phyloP scores from a whole-genome alignment of 2,797 vertebrate genomes.

The Sebastes nivosus region DNA sequence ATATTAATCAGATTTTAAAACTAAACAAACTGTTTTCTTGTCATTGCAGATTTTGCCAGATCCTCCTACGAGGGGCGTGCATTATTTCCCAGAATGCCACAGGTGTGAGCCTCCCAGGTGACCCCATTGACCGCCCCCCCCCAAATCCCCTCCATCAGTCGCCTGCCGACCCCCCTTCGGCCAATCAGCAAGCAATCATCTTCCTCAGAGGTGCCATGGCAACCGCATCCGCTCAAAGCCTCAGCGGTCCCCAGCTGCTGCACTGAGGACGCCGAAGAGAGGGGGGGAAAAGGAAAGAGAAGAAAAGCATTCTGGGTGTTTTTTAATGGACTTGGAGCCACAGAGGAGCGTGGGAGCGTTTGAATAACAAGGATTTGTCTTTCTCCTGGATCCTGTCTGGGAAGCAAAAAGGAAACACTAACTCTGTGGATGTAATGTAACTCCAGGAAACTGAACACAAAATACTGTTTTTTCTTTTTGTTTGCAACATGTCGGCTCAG shows the following conservation, averaged over 20 bases:
- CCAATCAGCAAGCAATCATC: constrained; percentile 3
- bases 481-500: background rate
- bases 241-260: constrained; percentile 62
- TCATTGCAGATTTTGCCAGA: constrained; percentile 25
- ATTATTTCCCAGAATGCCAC: constrained; percentile 8
- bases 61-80: background rate
- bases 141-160: background rate
- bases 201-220: constrained; percentile 27
- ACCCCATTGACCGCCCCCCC: background rate
- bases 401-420: background rate
- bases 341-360: background rate
- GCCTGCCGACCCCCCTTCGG: background rate
- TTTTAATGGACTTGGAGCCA: constrained; percentile 11
- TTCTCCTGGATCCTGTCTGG: background rate
- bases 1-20: background rate
- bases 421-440: constrained; percentile 14
- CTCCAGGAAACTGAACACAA: background rate
- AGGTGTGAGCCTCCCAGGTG: constrained; percentile 10
- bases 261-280: background rate
- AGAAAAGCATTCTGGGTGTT: constrained; percentile 4
- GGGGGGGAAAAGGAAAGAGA: background rate
- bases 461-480: background rate
- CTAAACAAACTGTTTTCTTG: background rate
- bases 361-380: background rate
- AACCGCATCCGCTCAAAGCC: constrained; percentile 22